Percentiles rank a stretch among this genome's conserved stretches.
Conservation (phyloP, 2,888 invertebrate species). For the Melieria omissa region DNA sequence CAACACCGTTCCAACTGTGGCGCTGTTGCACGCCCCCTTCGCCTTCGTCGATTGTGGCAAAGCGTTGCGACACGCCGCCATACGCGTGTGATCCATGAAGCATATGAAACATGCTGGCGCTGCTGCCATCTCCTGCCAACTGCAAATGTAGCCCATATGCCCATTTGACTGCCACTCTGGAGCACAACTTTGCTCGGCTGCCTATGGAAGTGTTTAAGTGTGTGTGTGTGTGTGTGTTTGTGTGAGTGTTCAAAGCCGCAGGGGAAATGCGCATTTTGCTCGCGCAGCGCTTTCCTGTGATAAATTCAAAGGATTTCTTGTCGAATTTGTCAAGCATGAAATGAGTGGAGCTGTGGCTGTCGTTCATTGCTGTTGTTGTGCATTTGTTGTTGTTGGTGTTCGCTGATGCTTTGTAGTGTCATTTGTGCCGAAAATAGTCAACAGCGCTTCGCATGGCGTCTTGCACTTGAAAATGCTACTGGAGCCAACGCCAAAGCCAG, state of each 20-base stretch:
- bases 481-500: too few relatives aligned
- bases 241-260: conserved; percentile 8
- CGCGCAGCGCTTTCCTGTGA: conserved; percentile 36
- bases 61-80: background rate
- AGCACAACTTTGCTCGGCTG: conserved; percentile 19
- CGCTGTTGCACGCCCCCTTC: too few relatives aligned
- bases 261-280: conserved; percentile 23
- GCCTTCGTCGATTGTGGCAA: too few relatives aligned
- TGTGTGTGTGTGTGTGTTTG: background rate
- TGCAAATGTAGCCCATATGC: conserved; percentile 30
- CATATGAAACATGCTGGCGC: background rate
- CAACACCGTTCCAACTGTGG: background rate
- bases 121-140: conserved; percentile 4
- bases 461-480: too few relatives aligned
- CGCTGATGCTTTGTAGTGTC: background rate
- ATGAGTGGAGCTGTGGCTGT: conserved; percentile 40
- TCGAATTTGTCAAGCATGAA: conserved; percentile 50
- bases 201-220: background rate
- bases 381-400: conserved; percentile 14
- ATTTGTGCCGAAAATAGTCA: conserved; percentile 26
- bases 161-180: background rate
- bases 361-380: conserved; percentile 26
- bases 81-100: conserved; percentile 20
- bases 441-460: too few relatives aligned
- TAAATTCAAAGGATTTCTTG: conserved; percentile 50